Evolutionary conservation across 2,888 invertebrate genomes (phyloP), one percentile per base, ranked within the genome.

Genomic region (Pilophorus perplexus): DNA sequence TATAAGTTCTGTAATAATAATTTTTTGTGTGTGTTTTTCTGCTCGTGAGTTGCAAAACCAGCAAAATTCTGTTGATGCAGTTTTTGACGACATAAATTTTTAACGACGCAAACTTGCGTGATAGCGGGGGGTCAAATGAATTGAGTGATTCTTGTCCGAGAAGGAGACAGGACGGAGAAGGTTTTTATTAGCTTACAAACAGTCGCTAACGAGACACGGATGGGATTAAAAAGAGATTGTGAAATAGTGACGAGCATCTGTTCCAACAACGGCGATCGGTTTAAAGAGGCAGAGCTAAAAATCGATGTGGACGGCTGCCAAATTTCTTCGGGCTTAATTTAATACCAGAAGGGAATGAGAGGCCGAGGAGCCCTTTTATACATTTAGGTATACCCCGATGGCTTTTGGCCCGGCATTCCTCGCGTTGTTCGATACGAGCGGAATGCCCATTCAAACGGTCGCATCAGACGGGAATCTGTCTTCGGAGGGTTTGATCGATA

Each of bases 311-410:
- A 28, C 22, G 33, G 22, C 22, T n/a, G 55, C 55, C 55, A 55
- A 55, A 37, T 55, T 55, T 55, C 37, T 55, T 55, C 55, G 22
- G 37, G 55, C 55, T 55, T 55, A 55, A 55, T 55, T 55, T 55
- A 55, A 55, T 55, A 55, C 55, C 55, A 37, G 55, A 46, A 46
- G 46, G 23, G 46, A 46, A 46, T 23, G 46, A 46, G 23, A 23
- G n/a, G 46, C 22, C 23, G 23, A 14, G 46, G 46, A 25, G 12
- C 46, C 23, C 25, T n/a, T n/a, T n/a, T n/a, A n/a, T 46, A 46
- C 46, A 46, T 46, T 46, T 46, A 46, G 46, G 25, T 23, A 25
- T 22, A 23, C 22, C 46, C 22, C 25, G 25, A 46, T 46, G 25
- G 46, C 23, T 46, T 25, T 23, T 25, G 46, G 46, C 12, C 4